Evolutionary conservation across 2,797 vertebrate genomes (phyloP), one percentile per base, ranked within the genome.

Genomic region (Sebastes vulpes): DNA sequence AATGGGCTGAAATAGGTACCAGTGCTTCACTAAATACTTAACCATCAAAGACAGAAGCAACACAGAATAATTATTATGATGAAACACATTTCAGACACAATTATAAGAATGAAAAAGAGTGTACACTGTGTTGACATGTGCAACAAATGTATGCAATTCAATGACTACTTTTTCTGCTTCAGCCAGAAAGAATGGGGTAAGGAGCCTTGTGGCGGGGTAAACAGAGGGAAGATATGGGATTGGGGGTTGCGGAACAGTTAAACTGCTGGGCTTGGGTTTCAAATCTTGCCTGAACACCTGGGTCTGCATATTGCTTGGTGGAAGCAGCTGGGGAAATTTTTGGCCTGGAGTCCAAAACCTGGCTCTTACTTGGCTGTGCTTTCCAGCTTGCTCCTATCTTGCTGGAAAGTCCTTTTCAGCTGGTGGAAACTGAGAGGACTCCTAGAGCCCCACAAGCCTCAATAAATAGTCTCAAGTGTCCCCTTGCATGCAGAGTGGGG

Each of bases 211-310:
- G 18, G 38, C 35, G 65, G 38, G 75, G 60, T 73, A 75, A 89
- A 75, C 67, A 54, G 42, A 64, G 70, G 77, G 64, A 85, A 87
- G 89, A 92, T 76, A 71, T 54, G 71, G 59, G 50, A 77, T 29
- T 65, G 59, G 77, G 72, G 72, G 53, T 71, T 91, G 79, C 81
- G 82, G 77, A 91, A 90, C 76, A 85, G 71, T 75, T 94, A 81
- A 89, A 85, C 83, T 84, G 56, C 85, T 54, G 63, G 76, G 86
- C 79, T 91, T 91, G 84, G 81, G 89, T 92, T 94, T 93, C 90
- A 88, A 88, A 92, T 93, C 81, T 80, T 82, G 86, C 72, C 80
- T 81, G 84, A 93, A 89, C 94, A 95, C 94, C 94, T 95, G 94
- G 91, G 91, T 85, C 83, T 86, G 84, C 77, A 87, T 89, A 90